phyloP scores from a whole-genome alignment of 2,797 vertebrate genomes.

The Rhadinocentrus ornatus region DNA sequence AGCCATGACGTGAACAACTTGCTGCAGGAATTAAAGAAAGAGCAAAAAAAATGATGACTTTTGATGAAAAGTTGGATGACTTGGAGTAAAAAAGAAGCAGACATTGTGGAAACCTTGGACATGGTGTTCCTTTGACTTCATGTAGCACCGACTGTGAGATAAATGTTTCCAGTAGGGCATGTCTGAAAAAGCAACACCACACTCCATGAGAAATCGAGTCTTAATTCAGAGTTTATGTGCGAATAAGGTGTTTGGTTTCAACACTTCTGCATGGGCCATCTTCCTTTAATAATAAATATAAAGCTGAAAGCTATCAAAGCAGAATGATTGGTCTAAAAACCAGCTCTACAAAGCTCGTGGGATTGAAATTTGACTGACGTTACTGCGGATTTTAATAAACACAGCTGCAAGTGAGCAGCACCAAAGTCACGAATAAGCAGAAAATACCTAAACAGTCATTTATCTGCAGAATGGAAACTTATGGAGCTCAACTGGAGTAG shows the following conservation, averaged over 20 bases:
- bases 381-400: constrained; percentile 46
- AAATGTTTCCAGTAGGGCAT: background rate
- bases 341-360: constrained; percentile 10
- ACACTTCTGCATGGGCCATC: constrained; percentile 9
- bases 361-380: constrained; percentile 20
- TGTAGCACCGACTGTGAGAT: background rate
- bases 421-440: constrained; percentile 33
- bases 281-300: constrained; percentile 35
- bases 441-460: constrained; percentile 40
- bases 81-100: background rate
- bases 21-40: background rate
- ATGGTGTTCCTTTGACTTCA: background rate
- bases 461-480: constrained; percentile 16
- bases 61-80: background rate
- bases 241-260: constrained; percentile 12
- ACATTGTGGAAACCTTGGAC: background rate
- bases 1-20: constrained; percentile 1
- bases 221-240: background rate
- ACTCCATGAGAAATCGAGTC: background rate
- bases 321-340: constrained; percentile 26
- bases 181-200: background rate
- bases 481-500: background rate
- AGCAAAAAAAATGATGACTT: background rate
- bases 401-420: constrained; percentile 40
- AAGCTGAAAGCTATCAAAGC: constrained; percentile 17